phyloP scores from a whole-genome alignment of 2,113 vertebrate genomes.

The Eurypyga helias region DNA sequence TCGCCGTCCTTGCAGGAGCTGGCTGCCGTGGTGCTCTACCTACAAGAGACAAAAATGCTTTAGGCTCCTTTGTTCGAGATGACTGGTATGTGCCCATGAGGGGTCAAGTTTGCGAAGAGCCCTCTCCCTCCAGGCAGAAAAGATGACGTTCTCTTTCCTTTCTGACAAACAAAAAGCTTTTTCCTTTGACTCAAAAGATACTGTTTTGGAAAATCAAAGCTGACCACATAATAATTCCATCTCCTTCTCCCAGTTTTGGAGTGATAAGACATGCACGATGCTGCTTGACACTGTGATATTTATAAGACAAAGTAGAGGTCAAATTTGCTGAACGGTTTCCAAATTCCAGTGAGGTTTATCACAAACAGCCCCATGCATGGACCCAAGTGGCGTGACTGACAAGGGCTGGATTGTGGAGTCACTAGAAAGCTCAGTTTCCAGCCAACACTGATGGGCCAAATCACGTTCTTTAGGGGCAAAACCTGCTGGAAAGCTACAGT shows the following conservation, averaged over 20 bases:
- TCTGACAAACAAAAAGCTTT: conserved; percentile 1
- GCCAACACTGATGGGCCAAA: neutral
- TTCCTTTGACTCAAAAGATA: conserved; percentile 25
- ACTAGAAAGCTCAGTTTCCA: conserved; percentile 30
- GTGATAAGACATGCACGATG: conserved; percentile 32
- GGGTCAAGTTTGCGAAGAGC: neutral
- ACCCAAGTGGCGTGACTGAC: conserved; percentile 34
- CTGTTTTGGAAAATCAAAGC: conserved; percentile 46
- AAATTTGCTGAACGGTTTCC: conserved; percentile 66
- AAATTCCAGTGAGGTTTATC: conserved; percentile 70
- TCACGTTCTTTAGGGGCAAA: neutral
- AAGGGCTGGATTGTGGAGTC: conserved; percentile 35
- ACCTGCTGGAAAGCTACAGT: neutral
- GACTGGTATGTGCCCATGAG: neutral
- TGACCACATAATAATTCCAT: conserved; percentile 48
- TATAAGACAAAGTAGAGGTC: conserved; percentile 69
- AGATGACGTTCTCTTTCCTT: neutral
- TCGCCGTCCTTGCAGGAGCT: neutral
- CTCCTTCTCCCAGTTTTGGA: conserved; percentile 12
- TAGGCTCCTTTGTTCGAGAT: neutral
- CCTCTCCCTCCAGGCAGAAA: neutral
- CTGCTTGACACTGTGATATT: conserved; percentile 68
- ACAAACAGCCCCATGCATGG: conserved; percentile 57
- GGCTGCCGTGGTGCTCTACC: neutral
- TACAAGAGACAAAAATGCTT: neutral